These are phyloP conservation scores for Syrrhaptes paradoxus DNA, from an alignment of 2,113 vertebrate genomes.

Conservation along the genomic window DNA sequence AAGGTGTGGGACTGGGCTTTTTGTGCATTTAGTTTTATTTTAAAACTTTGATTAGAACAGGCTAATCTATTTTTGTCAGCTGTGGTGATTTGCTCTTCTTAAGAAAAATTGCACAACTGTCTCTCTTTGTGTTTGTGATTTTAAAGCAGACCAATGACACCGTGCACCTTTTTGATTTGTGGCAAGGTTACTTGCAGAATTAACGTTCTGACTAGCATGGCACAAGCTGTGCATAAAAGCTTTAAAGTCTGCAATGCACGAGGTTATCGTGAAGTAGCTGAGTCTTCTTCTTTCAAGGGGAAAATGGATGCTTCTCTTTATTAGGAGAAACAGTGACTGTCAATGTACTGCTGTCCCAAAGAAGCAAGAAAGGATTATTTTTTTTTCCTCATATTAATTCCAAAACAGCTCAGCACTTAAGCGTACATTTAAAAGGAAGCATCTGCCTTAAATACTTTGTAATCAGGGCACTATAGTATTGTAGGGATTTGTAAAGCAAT, in stretches of 20 bases:
- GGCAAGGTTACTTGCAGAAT: neutral
- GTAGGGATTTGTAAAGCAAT: neutral
- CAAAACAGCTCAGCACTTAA: neutral
- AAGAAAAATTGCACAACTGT: neutral
- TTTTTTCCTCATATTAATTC: neutral
- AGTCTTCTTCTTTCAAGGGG: neutral
- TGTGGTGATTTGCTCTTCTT: neutral
- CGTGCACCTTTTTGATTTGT: neutral
- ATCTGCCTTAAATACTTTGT: neutral
- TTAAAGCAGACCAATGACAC: neutral
- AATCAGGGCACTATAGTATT: neutral
- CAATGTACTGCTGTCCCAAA: neutral
- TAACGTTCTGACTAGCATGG: neutral
- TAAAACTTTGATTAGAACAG: neutral
- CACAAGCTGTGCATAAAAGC: neutral
- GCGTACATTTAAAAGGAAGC: neutral
- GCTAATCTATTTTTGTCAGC: neutral
- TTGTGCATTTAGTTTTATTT: neutral
- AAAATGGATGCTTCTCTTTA: neutral
- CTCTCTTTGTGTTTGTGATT: neutral
- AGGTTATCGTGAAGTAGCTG: neutral
- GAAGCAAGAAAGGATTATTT: neutral
- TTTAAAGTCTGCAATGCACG: rapidly evolving
- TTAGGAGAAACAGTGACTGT: neutral
- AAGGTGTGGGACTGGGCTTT: neutral